Evolutionary conservation across 37 sponge, comb jelly and placozoan genomes (phyloP), one percentile per base, ranked within the genome.

Genomic region (Chondrilla cf. caribensis): DNA sequence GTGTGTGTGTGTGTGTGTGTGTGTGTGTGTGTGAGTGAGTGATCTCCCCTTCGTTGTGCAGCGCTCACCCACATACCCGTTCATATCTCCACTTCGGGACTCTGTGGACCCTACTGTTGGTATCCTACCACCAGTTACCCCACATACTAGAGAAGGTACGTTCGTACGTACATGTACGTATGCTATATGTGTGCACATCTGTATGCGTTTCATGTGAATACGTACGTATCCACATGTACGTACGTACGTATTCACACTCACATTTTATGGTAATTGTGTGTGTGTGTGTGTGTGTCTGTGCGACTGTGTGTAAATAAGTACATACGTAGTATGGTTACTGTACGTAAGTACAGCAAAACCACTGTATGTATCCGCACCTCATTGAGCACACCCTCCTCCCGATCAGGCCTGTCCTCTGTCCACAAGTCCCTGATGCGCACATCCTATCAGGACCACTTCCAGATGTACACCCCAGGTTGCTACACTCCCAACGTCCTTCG

Each of bases 31-130:
- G 41, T 42, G 2, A 2, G 9, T 73, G 76, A 40, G 2, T 42
- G 1, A 32, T 36, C 18, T 7, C 25, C 43, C 26, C 39, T 60
- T 81, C 29, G 29, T 36, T 58, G 0, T 84, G 5, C 85, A 90
- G 90, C 64, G 90, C 19, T 70, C 87, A 57, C 33, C 78, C 25
- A 90, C 90, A 32, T 90, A 90, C 84, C 90, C 90, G 9, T 73
- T 73, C 24, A 21, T 73, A 11, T 1, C 24, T 43, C 76, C 76
- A 40, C 76, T 73, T n/a, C 44, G 0, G 6, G 24, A 73, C 76
- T 41, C 9, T 25, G 33, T 28, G 35, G 24, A n/a, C 18, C 76
- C 19, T 1, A 38, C 25, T 40, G 18, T 15, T 17, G 24, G 38
- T 17, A 2, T 24, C 15, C 43, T 73, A 40, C 76, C 76, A 0